A percentile compares a stretch with the other conserved stretches of the same genome.
Conservation (phyloP, 2,888 invertebrate species). For the Dicyrtomina minuta region DNA sequence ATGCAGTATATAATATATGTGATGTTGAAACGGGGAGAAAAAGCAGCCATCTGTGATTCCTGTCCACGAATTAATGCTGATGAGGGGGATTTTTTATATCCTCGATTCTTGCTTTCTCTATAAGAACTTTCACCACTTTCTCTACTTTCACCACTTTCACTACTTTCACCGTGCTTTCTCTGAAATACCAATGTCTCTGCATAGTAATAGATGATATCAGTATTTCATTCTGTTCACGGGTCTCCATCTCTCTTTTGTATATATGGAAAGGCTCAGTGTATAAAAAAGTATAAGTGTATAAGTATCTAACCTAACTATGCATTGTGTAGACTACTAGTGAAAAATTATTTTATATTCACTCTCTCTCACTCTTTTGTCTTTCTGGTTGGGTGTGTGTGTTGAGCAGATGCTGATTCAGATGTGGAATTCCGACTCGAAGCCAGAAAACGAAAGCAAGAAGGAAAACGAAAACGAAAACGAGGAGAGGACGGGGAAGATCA, state of each 20-base stretch:
- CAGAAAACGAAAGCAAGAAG: no score
- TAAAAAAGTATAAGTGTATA: no score
- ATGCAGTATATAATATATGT: not conserved
- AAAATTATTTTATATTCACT: no score
- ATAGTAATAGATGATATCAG: no score
- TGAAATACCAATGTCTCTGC: no score
- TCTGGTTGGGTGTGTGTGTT: not conserved
- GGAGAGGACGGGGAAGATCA: not conserved
- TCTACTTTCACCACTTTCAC: not conserved
- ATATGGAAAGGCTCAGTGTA: no score
- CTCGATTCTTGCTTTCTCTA: not conserved
- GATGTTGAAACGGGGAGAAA: not conserved
- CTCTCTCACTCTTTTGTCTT: no score
- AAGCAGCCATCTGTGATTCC: conserved; percentile 32
- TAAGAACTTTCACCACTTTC: not conserved
- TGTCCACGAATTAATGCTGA: conserved; percentile 33
- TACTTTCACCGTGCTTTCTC: no score
- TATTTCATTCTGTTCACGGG: no score
- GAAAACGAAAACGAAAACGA: not conserved
- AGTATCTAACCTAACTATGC: no score
- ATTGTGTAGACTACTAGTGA: no score
- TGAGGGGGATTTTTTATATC: conserved; percentile 32
- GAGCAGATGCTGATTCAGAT: conserved; percentile 29
- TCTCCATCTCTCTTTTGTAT: no score
- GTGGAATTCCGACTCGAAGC: conserved; percentile 19